Evolutionary conservation across 2,888 invertebrate genomes (phyloP).

Genomic region (Eupithecia dodoneata): DNA sequence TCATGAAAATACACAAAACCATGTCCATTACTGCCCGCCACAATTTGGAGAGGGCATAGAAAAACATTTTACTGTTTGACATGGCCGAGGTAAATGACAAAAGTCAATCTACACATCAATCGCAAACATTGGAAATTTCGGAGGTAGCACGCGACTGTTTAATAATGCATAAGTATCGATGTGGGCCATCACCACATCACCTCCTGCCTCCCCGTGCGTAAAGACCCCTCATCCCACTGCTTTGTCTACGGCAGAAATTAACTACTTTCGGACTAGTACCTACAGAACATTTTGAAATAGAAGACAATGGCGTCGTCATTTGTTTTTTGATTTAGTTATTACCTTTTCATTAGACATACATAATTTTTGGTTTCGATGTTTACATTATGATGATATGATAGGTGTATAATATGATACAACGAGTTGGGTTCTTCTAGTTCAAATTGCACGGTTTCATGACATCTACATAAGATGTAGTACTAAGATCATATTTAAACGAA

Average conservation of each 20-base stretch:
- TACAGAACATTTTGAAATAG: background rate
- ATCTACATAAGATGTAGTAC: background rate
- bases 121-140: constrained; percentile 84
- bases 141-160: constrained; percentile 81
- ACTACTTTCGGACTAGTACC: background rate
- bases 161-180: constrained; percentile 84
- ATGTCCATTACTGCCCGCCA: constrained; percentile 76
- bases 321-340: background rate
- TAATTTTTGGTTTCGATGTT: too few species aligned
- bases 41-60: constrained; percentile 77
- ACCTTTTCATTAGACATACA: too few species aligned
- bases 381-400: too few species aligned
- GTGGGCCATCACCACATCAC: constrained; percentile 75
- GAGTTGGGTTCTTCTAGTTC: too few species aligned
- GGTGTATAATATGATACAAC: too few species aligned
- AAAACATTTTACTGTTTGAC: constrained; percentile 82
- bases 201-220: constrained; percentile 58
- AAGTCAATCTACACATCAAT: constrained; percentile 84
- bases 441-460: background rate
- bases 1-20: constrained; percentile 70
- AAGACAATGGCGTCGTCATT: background rate
- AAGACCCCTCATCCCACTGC: constrained; percentile 54
- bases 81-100: constrained; percentile 82
- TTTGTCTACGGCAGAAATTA: constrained; percentile 18
- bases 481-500: background rate